Evolutionary conservation across 2,888 invertebrate species (phyloP).

Genomic region (Arge pagana): DNA sequence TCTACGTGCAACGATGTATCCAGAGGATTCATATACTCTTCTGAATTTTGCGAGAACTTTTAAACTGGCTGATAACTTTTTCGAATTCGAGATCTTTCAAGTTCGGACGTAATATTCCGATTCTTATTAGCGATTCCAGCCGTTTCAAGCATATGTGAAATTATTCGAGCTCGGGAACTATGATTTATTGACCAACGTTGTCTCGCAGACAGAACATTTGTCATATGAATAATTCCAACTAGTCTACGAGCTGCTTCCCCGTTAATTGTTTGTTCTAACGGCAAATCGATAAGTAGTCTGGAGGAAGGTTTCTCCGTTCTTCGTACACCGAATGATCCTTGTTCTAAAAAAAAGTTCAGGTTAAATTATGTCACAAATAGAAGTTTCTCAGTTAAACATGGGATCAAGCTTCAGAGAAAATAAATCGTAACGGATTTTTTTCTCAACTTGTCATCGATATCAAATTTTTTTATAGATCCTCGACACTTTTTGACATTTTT

Average conservation of each 20-base stretch:
- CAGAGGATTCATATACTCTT: conserved; percentile 24
- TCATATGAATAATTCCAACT: conserved; percentile 34
- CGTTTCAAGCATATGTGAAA: conserved; percentile 30
- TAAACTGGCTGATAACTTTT: conserved; percentile 21
- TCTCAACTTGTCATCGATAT: too few species aligned
- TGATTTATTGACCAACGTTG: conserved; percentile 40
- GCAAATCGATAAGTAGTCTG: conserved; percentile 32
- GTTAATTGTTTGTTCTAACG: conserved; percentile 34
- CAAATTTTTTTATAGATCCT: too few species aligned
- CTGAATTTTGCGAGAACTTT: conserved; percentile 24
- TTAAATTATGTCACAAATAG: too few species aligned
- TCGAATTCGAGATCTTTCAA: conserved; percentile 23
- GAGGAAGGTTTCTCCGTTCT: conserved; percentile 36
- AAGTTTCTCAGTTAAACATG: too few species aligned
- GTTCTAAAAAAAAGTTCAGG: too few species aligned
- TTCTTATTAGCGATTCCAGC: conserved; percentile 29
- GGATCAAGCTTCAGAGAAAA: too few species aligned
- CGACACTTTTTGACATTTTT: too few species aligned
- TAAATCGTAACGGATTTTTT: too few species aligned
- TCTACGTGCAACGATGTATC: conserved; percentile 21
- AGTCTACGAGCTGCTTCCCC: conserved; percentile 38
- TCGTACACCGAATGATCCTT: conserved; percentile 36
- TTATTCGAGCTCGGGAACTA: conserved; percentile 31
- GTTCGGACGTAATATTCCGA: conserved; percentile 28
- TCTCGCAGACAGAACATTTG: conserved; percentile 37